Percentiles rank a stretch among this genome's conserved stretches.
Conservation (phyloP, 2,113 vertebrate species). For the Fukomys damarensis region DNA sequence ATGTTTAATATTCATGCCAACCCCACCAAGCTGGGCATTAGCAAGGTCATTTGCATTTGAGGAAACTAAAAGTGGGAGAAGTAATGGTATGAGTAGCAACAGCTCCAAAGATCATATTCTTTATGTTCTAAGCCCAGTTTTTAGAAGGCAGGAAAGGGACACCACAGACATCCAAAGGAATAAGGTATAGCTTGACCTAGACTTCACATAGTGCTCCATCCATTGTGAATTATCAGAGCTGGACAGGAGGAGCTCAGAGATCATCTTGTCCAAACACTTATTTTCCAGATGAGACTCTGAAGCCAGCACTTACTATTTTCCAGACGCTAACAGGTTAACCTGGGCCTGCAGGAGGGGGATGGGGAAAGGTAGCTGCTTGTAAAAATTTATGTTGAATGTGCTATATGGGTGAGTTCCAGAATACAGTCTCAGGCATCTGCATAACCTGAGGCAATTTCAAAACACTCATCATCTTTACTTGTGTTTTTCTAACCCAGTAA, state of each 20-base stretch:
- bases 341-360: not conserved
- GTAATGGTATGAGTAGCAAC: not conserved
- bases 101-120: not conserved
- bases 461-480: not conserved
- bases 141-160: not conserved
- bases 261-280: not conserved
- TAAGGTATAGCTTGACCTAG: not conserved
- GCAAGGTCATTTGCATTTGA: not conserved
- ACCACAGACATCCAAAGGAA: not conserved
- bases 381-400: not conserved
- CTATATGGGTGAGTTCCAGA: not conserved
- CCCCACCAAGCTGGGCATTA: not conserved
- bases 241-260: not conserved
- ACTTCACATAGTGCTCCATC: not conserved
- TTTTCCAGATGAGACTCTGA: not conserved
- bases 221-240: not conserved
- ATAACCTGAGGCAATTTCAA: not conserved
- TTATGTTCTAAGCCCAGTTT: not conserved
- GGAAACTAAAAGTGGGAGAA: not conserved
- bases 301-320: not conserved
- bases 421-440: not conserved
- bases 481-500: not conserved
- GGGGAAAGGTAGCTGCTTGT: accelerated
- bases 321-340: not conserved
- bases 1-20: not conserved